Evolutionary conservation across 1,140 invertebrate species (phyloP).

Genomic region (Pachypeltis micranthus): DNA sequence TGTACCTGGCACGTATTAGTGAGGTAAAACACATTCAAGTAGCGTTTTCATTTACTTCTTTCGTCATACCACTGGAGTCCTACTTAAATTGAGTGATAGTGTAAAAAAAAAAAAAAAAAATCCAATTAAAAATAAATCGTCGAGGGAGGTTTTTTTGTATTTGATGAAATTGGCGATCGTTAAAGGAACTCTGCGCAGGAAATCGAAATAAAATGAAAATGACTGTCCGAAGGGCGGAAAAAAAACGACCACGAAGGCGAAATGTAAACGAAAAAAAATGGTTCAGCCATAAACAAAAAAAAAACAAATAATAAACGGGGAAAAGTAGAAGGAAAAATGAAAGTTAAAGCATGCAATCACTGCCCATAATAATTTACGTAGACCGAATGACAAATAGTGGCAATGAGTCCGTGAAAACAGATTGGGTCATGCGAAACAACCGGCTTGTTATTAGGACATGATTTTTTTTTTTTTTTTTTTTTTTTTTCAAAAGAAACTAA

Average conservation of each 20-base stretch:
- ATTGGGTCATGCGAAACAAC: slow-evolving; percentile 3
- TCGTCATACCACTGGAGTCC: not conserved
- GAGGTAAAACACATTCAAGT: slow-evolving; percentile 5
- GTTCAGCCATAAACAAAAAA: not conserved
- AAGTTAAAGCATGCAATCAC: slow-evolving; percentile 6
- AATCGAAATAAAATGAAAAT: not conserved
- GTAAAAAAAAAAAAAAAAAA: not conserved
- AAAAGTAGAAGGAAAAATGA: not conserved
- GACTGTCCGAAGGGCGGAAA: not conserved
- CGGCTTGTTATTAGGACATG: slow-evolving; percentile 5
- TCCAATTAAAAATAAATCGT: not conserved
- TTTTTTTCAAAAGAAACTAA: no score
- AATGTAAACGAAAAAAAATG: not conserved
- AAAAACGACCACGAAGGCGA: no score
- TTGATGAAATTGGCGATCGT: no score
- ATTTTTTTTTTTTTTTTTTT: slow-evolving; percentile 3
- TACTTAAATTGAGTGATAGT: not conserved
- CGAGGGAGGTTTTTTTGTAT: no score
- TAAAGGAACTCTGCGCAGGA: no score
- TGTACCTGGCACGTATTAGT: slow-evolving; percentile 18
- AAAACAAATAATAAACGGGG: not conserved
- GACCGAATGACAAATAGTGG: not conserved
- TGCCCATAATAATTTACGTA: slow-evolving; percentile 7
- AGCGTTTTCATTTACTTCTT: not conserved
- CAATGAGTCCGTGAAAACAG: slow-evolving; percentile 3